Percentiles rank a stretch among this genome's conserved stretches.
These are phyloP conservation scores for Psammodynastes pulverulentus DNA, from an alignment of 2,113 vertebrate species.

Conservation along the genomic window DNA sequence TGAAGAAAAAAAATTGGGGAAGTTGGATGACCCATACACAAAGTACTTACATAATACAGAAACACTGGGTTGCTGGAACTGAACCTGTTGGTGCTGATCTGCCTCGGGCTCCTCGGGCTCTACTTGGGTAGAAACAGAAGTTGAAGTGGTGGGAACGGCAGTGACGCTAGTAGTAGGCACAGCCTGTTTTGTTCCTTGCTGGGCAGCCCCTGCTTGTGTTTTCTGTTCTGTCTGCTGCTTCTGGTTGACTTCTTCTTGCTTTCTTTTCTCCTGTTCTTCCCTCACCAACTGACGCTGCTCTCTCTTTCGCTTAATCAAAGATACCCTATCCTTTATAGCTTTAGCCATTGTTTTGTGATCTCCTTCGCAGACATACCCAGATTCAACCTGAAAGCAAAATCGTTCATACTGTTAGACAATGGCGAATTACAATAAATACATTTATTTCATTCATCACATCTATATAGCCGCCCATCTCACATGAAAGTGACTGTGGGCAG, in stretches of 20 bases:
- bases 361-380: slow-evolving; percentile 95
- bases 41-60: slow-evolving; percentile 83
- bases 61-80: slow-evolving; percentile 80
- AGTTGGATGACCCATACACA: neutral
- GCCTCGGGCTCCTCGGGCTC: slow-evolving; percentile 87
- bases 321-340: slow-evolving; percentile 97
- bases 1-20: neutral
- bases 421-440: neutral
- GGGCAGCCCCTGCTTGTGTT: slow-evolving; percentile 63
- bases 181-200: slow-evolving; percentile 66
- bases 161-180: slow-evolving; percentile 53
- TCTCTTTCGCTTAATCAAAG: slow-evolving; percentile 90
- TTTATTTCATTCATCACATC: neutral
- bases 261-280: slow-evolving; percentile 90
- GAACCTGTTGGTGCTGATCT: slow-evolving; percentile 86
- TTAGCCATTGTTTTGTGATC: slow-evolving; percentile 99
- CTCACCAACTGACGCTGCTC: slow-evolving; percentile 92
- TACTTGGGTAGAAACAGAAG: slow-evolving; percentile 76
- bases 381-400: slow-evolving; percentile 83
- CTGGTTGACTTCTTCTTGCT: slow-evolving; percentile 76
- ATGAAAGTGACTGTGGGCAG: neutral
- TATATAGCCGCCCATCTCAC: neutral
- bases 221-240: slow-evolving; percentile 76
- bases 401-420: slow-evolving; percentile 39
- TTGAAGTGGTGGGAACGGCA: slow-evolving; percentile 60